These are phyloP conservation scores for Lethrus apterus DNA, from an alignment of 1,140 invertebrate species.

Conservation along the genomic window DNA sequence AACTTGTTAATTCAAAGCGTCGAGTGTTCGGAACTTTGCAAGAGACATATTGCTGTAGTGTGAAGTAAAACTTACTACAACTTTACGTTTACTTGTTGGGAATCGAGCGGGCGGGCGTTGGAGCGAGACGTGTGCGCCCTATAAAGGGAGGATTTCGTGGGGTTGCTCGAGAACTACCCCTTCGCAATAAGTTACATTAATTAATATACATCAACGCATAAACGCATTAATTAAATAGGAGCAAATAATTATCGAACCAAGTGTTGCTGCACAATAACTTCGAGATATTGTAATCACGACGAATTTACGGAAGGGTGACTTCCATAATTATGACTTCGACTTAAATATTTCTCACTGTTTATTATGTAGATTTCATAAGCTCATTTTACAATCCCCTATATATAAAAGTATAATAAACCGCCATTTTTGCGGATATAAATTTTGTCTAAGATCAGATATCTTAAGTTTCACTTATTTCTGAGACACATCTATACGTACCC, in stretches of 20 bases:
- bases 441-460: no score
- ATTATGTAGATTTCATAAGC: no score
- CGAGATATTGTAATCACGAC: slow-evolving; percentile 17
- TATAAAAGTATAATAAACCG: no score
- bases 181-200: slow-evolving; percentile 38
- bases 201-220: slow-evolving; percentile 41
- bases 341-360: no score
- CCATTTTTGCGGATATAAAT: no score
- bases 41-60: slow-evolving; percentile 21
- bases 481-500: no score
- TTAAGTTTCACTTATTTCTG: no score
- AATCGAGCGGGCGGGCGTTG: slow-evolving; percentile 7
- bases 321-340: no score
- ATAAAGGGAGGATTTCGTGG: not conserved
- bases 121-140: slow-evolving; percentile 5
- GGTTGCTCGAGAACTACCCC: slow-evolving; percentile 7
- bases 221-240: slow-evolving; percentile 39
- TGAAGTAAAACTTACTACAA: slow-evolving; percentile 15
- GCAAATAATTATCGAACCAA: slow-evolving; percentile 39
- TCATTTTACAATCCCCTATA: no score
- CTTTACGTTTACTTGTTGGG: slow-evolving; percentile 14
- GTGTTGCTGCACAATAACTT: slow-evolving; percentile 26
- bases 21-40: slow-evolving; percentile 33
- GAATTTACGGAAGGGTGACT: no score
- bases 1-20: slow-evolving; percentile 41